Base-by-base conservation (phyloP, 2,797 vertebrate genomes). In the Dallia pectoralis region DNA sequence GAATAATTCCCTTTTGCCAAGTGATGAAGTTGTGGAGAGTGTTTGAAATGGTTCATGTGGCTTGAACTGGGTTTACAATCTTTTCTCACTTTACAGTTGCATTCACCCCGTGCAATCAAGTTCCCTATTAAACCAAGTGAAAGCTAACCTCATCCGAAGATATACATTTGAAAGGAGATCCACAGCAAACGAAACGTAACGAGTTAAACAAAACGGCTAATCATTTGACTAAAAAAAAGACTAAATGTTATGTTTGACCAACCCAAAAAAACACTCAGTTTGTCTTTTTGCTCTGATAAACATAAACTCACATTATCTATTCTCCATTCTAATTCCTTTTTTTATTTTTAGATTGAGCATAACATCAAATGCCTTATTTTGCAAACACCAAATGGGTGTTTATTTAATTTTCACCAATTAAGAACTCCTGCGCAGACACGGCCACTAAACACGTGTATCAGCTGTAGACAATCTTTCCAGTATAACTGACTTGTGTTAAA, bases 41-140 rank as follows among this genome's bases (percentile, higher is more conserved):
- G 75, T 30, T 69, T 25, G 76, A 79, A 78, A 79, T 82, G 82
- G 70, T 63, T 44, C 33, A 32, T 36, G 49, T 73, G 64, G 65
- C 75, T 73, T 70, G 19, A 48, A 75, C 47, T 16, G 40, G 40
- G 40, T 14, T 62, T 62, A 12, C 22, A 29, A 62, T 14, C 16
- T 27, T 15, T 30, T 63, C 61, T 63, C 25, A 63, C 61, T 30
- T 16, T 63, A 15, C 25, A 14, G 61, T 8, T 63, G 61, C 9
- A 22, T 56, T 56, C 53, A 25, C 9, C 22, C 19, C 19, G 22
- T n/a, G 22, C n/a, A 22, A 11, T 44, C 40, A 44, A 44, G 40
- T 44, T 9, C 9, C 40, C 40, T 44, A 14, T 44, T 44, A 9
- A 44, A 44, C 40, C 12, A 44, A 44, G 40, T 11, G 40, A 14